Conservation (phyloP, 2,888 invertebrate species). For the Branchellion lobata region DNA sequence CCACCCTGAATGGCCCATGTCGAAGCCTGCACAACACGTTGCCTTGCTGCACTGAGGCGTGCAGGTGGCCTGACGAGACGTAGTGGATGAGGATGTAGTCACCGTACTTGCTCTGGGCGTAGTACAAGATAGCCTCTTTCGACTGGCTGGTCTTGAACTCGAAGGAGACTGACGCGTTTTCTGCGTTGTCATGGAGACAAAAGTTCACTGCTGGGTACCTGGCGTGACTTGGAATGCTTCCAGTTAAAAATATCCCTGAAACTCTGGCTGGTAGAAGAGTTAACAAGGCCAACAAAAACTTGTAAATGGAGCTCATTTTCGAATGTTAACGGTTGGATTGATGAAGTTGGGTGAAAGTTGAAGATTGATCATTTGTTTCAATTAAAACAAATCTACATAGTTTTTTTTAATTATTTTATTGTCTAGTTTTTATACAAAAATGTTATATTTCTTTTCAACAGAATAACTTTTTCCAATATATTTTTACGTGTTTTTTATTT, state of each 20-base stretch:
- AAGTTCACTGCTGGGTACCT: constrained; percentile 59
- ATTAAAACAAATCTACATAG: too few relatives aligned
- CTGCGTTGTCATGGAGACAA: constrained; percentile 50
- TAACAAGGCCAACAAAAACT: constrained; percentile 55
- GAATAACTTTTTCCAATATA: not conserved
- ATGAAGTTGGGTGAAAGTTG: too few relatives aligned
- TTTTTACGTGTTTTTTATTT: too few relatives aligned
- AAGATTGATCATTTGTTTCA: too few relatives aligned
- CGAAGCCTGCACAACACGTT: constrained; percentile 53
- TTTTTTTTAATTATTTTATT: too few relatives aligned
- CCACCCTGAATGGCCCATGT: constrained; percentile 63
- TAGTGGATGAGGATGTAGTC: constrained; percentile 81
- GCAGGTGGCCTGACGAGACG: constrained; percentile 65
- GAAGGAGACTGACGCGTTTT: constrained; percentile 57
- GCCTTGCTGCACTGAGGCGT: constrained; percentile 66
- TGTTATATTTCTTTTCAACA: not conserved
- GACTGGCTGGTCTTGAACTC: constrained; percentile 56
- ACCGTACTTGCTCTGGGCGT: constrained; percentile 83
- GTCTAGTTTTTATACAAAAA: too few relatives aligned
- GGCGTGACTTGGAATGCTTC: constrained; percentile 55
- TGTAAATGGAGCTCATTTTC: too few relatives aligned
- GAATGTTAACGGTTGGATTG: too few relatives aligned
- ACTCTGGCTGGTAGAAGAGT: constrained; percentile 49
- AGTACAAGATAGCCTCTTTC: constrained; percentile 75
- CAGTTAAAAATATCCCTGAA: constrained; percentile 36